Percentiles rank a stretch among this genome's conserved stretches.
Conservation (phyloP, 2,888 invertebrate species). For the Drosophila testacea region DNA sequence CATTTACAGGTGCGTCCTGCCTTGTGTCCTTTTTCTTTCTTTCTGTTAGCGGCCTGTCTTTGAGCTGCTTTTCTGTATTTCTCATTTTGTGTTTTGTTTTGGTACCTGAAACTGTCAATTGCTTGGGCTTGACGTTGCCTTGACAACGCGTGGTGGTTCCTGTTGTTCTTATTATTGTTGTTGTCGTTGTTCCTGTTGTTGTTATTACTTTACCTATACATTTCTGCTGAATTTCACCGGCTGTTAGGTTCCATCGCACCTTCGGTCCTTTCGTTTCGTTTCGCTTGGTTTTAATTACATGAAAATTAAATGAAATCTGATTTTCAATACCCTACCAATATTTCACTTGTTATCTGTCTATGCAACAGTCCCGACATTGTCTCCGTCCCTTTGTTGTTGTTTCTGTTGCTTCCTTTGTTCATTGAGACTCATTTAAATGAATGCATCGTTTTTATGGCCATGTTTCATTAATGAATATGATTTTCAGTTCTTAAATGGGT, state of each 20-base stretch:
- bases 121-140: constrained; percentile 57
- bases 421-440: constrained; percentile 81
- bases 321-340: constrained; percentile 51
- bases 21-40: constrained; percentile 15
- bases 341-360: constrained; percentile 26
- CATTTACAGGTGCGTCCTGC: constrained; percentile 55
- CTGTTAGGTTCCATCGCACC: constrained; percentile 27
- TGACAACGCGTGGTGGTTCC: constrained; percentile 54
- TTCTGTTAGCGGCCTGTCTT: constrained; percentile 17
- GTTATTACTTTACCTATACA: constrained; percentile 27
- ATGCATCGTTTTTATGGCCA: constrained; percentile 32
- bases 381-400: constrained; percentile 34
- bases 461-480: constrained; percentile 52
- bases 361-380: constrained; percentile 33
- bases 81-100: constrained; percentile 39
- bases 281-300: constrained; percentile 71
- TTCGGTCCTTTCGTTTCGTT: constrained; percentile 5
- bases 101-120: constrained; percentile 61
- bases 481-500: constrained; percentile 26
- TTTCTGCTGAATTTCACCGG: constrained; percentile 16
- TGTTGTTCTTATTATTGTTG: constrained; percentile 9
- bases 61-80: constrained; percentile 15
- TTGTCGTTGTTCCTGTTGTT: constrained; percentile 3
- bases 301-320: constrained; percentile 63
- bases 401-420: constrained; percentile 64